phyloP scores from a whole-genome alignment of 1,140 invertebrate genomes.

The Polypedilum pembai region DNA sequence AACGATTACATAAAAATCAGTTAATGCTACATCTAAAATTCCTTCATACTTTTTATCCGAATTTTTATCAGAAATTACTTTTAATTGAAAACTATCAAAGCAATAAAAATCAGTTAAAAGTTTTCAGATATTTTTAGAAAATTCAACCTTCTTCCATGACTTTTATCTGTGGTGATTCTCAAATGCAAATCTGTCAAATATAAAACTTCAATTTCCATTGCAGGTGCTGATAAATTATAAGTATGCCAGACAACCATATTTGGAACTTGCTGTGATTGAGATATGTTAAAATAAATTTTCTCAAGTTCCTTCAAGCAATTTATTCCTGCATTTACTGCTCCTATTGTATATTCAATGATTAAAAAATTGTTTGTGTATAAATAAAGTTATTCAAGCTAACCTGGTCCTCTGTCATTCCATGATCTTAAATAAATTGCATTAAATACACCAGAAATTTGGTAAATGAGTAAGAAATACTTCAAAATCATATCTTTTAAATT shows the following conservation, averaged over 20 bases:
- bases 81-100: background rate
- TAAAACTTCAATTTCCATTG: slow-evolving; percentile 37
- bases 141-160: background rate
- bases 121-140: background rate
- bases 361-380: background rate
- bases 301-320: slow-evolving; percentile 38
- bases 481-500: background rate
- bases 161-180: slow-evolving; percentile 31
- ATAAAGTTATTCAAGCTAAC: background rate
- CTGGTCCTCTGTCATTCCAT: background rate
- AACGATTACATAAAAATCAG: slow-evolving; percentile 38
- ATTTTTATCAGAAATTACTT: background rate
- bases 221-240: slow-evolving; percentile 37
- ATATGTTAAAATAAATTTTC: slow-evolving; percentile 35
- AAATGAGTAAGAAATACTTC: background rate
- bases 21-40: background rate
- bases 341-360: background rate
- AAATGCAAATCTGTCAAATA: slow-evolving; percentile 37
- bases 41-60: background rate
- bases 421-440: background rate
- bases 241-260: slow-evolving; percentile 36
- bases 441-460: background rate
- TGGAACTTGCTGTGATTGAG: slow-evolving; percentile 35
- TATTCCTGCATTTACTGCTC: slow-evolving; percentile 36
- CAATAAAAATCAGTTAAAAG: too few relatives aligned